A percentile compares a stretch with the other conserved stretches of the same genome.
phyloP scores from a whole-genome alignment of 1,140 invertebrate species.

The Drosophila takahashii region DNA sequence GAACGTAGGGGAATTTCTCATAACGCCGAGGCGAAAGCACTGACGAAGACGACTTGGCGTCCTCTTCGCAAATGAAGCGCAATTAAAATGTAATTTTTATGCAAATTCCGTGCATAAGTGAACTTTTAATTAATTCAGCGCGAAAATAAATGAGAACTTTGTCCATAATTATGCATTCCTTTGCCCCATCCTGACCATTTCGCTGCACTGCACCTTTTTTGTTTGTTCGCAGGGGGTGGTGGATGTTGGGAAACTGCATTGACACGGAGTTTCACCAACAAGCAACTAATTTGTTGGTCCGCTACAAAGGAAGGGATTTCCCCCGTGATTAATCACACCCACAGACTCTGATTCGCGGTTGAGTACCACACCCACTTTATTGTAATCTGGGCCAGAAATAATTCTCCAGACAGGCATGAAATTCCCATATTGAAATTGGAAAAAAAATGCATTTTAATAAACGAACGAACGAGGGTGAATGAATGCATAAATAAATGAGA shows the following conservation, averaged over 20 bases:
- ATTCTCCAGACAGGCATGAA: conserved; percentile 3
- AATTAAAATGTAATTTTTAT: conserved; percentile 83
- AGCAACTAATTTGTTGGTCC: conserved; percentile 30
- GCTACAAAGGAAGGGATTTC: conserved; percentile 1
- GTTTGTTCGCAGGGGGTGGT: background rate
- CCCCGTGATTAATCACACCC: background rate
- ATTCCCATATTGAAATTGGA: conserved; percentile 16
- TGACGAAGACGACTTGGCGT: conserved; percentile 30
- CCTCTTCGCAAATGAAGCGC: conserved; percentile 79
- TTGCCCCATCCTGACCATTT: conserved; percentile 23
- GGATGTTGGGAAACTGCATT: conserved; percentile 11
- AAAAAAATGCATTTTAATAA: background rate
- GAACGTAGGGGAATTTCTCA: conserved; percentile 48
- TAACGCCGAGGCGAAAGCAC: conserved; percentile 34
- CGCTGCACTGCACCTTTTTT: conserved; percentile 25
- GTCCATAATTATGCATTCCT: conserved; percentile 73
- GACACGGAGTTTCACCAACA: conserved; percentile 5
- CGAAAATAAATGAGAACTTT: conserved; percentile 77
- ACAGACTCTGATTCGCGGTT: no score
- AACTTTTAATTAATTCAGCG: conserved; percentile 82
- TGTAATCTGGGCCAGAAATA: background rate
- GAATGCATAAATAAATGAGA: background rate
- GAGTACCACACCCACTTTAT: background rate
- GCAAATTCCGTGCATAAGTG: conserved; percentile 82
- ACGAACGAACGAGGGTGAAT: background rate